These are phyloP conservation scores for Drosophila varians DNA, from an alignment of 1,140 invertebrate species.

Conservation along the genomic window DNA sequence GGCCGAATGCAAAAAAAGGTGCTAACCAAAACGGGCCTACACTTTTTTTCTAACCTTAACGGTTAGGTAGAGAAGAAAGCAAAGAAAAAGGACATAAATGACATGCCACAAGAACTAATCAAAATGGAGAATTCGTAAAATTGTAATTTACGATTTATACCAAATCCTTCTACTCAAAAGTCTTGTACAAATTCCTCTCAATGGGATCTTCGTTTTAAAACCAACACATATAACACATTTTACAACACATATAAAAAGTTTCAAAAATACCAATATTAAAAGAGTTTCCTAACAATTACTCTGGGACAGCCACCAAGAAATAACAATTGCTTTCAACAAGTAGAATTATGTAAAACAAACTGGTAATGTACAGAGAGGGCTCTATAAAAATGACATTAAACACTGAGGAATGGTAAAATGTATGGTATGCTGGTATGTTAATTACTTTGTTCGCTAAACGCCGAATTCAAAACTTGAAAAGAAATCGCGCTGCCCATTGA, in stretches of 20 bases:
- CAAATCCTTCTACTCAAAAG: too few species aligned
- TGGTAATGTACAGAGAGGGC: slow-evolving; percentile 4
- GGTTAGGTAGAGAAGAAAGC: background rate
- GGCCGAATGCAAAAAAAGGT: slow-evolving; percentile 24
- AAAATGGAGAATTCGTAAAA: too few species aligned
- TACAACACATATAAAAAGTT: too few species aligned
- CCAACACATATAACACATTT: too few species aligned
- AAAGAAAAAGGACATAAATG: background rate
- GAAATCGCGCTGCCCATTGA: slow-evolving; percentile 30
- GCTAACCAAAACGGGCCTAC: background rate
- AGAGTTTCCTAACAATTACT: slow-evolving; percentile 2
- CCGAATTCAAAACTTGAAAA: slow-evolving; percentile 16
- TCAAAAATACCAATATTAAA: too few species aligned
- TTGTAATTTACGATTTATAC: too few species aligned
- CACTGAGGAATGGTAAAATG: slow-evolving; percentile 3
- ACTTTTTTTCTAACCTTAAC: background rate
- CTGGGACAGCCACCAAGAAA: slow-evolving; percentile 13
- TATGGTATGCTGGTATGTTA: slow-evolving; percentile 22
- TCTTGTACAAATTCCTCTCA: too few species aligned
- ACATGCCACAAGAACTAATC: too few species aligned
- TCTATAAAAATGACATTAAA: slow-evolving; percentile 38
- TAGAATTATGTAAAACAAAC: slow-evolving; percentile 30
- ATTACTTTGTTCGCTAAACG: slow-evolving; percentile 16
- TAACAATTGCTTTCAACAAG: background rate
- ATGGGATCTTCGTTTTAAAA: too few species aligned